Base-by-base conservation (phyloP, 2,888 invertebrate species). In the Eudiplozoon nipponicum region DNA sequence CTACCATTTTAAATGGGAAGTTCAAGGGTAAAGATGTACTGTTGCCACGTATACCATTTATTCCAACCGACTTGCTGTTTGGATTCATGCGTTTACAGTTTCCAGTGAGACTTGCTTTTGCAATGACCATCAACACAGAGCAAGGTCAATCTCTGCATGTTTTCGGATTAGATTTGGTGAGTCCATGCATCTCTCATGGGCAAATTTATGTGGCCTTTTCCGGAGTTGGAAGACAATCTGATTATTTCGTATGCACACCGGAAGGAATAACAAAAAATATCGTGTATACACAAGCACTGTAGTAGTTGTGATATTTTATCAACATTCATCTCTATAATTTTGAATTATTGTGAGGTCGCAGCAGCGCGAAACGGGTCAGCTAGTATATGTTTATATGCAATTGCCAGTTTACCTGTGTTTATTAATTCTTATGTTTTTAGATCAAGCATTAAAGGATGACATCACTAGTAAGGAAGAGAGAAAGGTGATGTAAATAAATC, bases 181-280 rank as follows among this genome's bases (percentile, higher is more conserved):
- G 5, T 28, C 28, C 39, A n/a, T 40, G 31, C 19, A 45, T 44
- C 21, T 17, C 33, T 22, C 44, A 44, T 31, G 44, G 41, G n/a
- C 44, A 44, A 18, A 20, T 44, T 5, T 45, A 44, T 29, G 39
- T 44, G 9, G 34, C 44, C n/a, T 39, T 28, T 3, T 42, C 42
- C 22, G 11, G 42, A 18, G 41, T 31, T 34, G 20, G 34, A 23
- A 21, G 26, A 41, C 11, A 18, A 33, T 15, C 17, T 21, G 22
- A 38, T 39, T 20, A 39, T 13, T 38, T 39, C 38, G 13, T 39
- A 38, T 39, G 9, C 18, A 22, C 38, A 39, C 34, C 5, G 22
- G 7, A 39, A 15, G 19, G 17, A 21, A 39, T 39, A 39, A 39
- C 39, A 35, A 37, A 35, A 35, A 35, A 35, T 21, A 35, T 35